These are phyloP conservation scores for Callocephalon fimbriatum DNA, from an alignment of 2,113 vertebrate species.

Conservation along the genomic window DNA sequence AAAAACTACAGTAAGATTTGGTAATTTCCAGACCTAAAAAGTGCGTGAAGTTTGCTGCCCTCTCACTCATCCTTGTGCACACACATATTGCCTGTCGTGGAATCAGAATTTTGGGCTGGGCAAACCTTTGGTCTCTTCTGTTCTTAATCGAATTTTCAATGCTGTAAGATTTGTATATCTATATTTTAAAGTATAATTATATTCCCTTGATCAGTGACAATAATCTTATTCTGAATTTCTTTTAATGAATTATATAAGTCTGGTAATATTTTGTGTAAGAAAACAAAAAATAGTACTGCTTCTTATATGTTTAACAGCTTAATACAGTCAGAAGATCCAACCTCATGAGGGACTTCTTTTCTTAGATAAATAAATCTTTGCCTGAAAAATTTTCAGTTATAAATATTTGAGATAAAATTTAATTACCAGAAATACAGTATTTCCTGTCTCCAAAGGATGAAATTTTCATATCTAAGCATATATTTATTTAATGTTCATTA, in stretches of 20 bases:
- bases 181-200: slow-evolving; percentile 31
- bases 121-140: neutral
- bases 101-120: neutral
- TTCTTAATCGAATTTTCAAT: slow-evolving; percentile 43
- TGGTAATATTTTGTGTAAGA: neutral
- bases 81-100: rapidly evolving
- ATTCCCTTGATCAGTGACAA: neutral
- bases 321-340: neutral
- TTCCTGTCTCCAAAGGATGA: neutral
- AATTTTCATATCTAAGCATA: neutral
- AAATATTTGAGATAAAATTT: neutral
- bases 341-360: neutral
- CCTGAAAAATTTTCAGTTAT: neutral
- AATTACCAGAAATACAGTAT: neutral
- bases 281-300: neutral
- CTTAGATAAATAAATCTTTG: slow-evolving; percentile 5
- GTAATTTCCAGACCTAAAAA: neutral
- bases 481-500: neutral
- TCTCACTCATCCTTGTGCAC: neutral
- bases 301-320: neutral
- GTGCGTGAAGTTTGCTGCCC: rapidly evolving
- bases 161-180: neutral
- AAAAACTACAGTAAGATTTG: neutral
- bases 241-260: slow-evolving; percentile 36
- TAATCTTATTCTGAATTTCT: neutral